phyloP scores from a whole-genome alignment of 2,888 invertebrate genomes.

The Diplazon laetatorius region DNA sequence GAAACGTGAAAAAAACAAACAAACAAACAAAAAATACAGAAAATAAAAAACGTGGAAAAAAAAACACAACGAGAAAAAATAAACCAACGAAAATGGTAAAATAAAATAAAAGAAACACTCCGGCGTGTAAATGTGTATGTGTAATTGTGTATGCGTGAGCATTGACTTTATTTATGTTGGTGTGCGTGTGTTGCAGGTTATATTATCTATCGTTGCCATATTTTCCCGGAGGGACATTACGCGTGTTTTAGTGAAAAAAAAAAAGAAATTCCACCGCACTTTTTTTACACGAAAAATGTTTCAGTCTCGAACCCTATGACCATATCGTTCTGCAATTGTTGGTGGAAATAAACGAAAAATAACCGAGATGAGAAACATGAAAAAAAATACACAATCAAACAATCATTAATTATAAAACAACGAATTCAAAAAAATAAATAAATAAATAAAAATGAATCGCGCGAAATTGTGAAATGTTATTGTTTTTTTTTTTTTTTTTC shows the following conservation, averaged over 20 bases:
- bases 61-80: constrained; percentile 1
- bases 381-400: too few relatives aligned
- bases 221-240: constrained; percentile 20
- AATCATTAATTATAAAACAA: too few relatives aligned
- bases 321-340: neutral
- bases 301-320: neutral
- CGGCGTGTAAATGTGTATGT: neutral
- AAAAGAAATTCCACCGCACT: neutral
- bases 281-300: constrained; percentile 30
- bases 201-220: constrained; percentile 46
- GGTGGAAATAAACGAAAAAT: neutral
- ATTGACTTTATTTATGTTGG: too few relatives aligned
- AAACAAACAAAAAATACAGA: constrained; percentile 11
- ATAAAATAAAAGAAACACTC: constrained; percentile 12
- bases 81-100: constrained; percentile 12
- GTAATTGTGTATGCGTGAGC: too few relatives aligned
- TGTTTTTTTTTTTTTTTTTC: too few relatives aligned
- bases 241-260: constrained; percentile 22
- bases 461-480: too few relatives aligned
- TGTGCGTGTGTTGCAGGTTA: constrained; percentile 24
- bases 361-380: neutral
- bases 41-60: constrained; percentile 11
- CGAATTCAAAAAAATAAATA: too few relatives aligned
- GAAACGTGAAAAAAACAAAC: neutral
- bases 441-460: too few relatives aligned